These are phyloP conservation scores for Melinaea menophilus DNA, from an alignment of 2,888 invertebrate genomes.

Conservation along the genomic window DNA sequence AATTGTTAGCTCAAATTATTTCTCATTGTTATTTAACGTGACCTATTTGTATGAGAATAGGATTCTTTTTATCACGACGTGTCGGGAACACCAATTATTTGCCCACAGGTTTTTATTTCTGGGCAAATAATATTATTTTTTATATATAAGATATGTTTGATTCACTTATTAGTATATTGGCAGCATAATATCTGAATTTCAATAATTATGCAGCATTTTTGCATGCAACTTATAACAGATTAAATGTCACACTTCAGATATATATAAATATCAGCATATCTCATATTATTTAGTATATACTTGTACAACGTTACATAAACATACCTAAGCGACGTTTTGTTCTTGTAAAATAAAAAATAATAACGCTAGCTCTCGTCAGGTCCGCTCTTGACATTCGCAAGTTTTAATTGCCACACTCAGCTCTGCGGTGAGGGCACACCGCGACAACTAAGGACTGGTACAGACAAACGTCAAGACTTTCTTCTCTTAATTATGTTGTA, in stretches of 20 bases:
- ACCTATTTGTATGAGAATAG: conserved; percentile 29
- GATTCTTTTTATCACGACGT: conserved; percentile 30
- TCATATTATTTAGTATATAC: conserved; percentile 1
- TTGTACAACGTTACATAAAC: conserved; percentile 23
- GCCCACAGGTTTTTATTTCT: conserved; percentile 5
- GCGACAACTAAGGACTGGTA: conserved; percentile 41
- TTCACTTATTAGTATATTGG: conserved; percentile 11
- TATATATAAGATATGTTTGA: conserved; percentile 9
- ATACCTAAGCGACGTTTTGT: conserved; percentile 37
- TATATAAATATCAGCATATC: neutral
- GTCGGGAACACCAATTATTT: conserved; percentile 22
- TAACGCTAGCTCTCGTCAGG: conserved; percentile 51
- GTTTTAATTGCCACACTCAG: conserved; percentile 75
- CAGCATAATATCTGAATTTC: neutral
- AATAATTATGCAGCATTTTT: too few species aligned
- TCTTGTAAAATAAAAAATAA: conserved; percentile 58
- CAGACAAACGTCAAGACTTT: conserved; percentile 21
- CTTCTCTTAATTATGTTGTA: conserved; percentile 12
- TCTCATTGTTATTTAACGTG: conserved; percentile 28
- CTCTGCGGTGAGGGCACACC: conserved; percentile 59
- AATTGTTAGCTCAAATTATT: conserved; percentile 31
- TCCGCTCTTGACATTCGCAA: conserved; percentile 73
- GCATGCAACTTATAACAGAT: too few species aligned
- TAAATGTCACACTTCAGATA: neutral
- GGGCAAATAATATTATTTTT: conserved; percentile 15